A percentile compares a stretch with the other conserved stretches of the same genome.
Evolutionary conservation across 2,113 vertebrate species (phyloP).

Genomic region (Antechinus flavipes): DNA sequence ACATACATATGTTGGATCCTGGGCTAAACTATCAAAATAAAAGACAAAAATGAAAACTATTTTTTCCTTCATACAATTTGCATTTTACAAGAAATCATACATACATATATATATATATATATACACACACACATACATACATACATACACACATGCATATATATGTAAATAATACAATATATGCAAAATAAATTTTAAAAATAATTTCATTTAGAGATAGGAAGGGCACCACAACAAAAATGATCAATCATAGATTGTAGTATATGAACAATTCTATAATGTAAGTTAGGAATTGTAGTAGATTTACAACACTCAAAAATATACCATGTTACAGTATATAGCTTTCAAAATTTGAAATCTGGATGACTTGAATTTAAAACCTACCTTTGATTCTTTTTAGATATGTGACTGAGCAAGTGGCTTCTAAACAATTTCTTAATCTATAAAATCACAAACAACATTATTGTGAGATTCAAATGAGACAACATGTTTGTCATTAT

Average conservation of each 20-base stretch:
- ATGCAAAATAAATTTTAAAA: neutral
- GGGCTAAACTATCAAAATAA: neutral
- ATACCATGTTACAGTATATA: neutral
- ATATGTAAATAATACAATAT: neutral
- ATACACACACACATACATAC: neutral
- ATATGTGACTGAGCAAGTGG: neutral
- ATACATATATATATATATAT: neutral
- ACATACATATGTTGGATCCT: neutral
- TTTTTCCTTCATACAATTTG: neutral
- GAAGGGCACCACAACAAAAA: neutral
- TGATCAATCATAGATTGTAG: neutral
- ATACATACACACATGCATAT: no score
- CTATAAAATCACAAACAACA: neutral
- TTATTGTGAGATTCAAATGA: neutral
- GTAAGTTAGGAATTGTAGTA: neutral
- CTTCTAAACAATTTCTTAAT: neutral
- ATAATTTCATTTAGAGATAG: neutral
- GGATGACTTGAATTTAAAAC: neutral
- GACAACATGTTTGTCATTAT: neutral
- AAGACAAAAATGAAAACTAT: neutral
- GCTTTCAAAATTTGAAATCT: neutral
- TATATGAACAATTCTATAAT: neutral
- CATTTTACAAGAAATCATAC: neutral
- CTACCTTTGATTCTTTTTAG: neutral
- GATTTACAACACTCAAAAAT: neutral